Evolutionary conservation across 2,888 invertebrate species (phyloP).

Genomic region (Stenolophus ochropezus): DNA sequence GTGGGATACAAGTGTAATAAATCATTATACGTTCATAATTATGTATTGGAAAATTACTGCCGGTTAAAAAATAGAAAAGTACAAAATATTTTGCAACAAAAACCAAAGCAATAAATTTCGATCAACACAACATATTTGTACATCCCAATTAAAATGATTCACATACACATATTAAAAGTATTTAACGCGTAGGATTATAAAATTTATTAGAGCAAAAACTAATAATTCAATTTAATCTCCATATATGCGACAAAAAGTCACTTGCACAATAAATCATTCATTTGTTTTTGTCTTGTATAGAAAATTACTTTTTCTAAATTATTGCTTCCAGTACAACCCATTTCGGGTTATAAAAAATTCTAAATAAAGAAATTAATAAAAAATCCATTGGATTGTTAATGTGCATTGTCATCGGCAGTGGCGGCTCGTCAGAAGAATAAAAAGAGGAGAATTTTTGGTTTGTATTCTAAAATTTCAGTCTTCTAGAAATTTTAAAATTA

Average conservation of each 20-base stretch:
- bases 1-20: too few species aligned
- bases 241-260: constrained; percentile 7
- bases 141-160: not conserved
- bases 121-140: not conserved
- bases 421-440: too few species aligned
- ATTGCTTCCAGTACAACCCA: constrained; percentile 8
- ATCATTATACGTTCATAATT: too few species aligned
- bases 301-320: constrained; percentile 25
- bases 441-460: too few species aligned
- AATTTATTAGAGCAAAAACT: constrained; percentile 4
- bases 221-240: not conserved
- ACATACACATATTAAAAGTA: not conserved
- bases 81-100: not conserved
- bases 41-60: not conserved
- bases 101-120: not conserved
- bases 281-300: not conserved
- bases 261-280: not conserved
- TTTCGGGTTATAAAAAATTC: constrained; percentile 15
- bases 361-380: constrained; percentile 1
- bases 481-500: too few species aligned
- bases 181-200: not conserved
- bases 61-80: not conserved
- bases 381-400: not conserved
- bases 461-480: too few species aligned
- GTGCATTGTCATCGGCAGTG: too few species aligned